Percentiles rank a stretch among this genome's conserved stretches.
These are phyloP conservation scores for Heliconius aoede DNA, from an alignment of 2,888 invertebrate species.

Conservation along the genomic window DNA sequence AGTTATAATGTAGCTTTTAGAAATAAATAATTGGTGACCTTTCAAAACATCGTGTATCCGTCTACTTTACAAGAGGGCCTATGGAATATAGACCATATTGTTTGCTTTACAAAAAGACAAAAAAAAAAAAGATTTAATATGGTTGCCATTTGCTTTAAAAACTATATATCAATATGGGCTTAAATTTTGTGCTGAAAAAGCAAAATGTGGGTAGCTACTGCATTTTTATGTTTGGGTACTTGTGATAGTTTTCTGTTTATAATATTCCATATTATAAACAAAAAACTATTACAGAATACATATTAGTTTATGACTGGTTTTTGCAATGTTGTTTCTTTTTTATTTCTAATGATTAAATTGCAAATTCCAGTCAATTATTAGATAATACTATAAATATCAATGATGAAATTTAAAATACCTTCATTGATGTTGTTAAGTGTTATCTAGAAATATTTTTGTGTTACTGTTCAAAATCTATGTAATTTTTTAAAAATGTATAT, in stretches of 20 bases:
- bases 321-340: conserved; percentile 18
- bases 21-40: background rate
- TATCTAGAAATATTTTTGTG: background rate
- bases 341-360: conserved; percentile 2
- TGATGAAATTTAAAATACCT: background rate
- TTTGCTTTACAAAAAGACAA: background rate
- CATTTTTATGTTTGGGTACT: conserved; percentile 8
- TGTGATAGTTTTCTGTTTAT: conserved; percentile 17
- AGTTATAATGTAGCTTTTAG: background rate
- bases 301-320: conserved; percentile 8
- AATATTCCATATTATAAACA: background rate
- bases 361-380: conserved; percentile 16
- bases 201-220: conserved; percentile 17
- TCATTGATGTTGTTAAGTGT: background rate
- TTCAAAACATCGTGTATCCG: conserved; percentile 33
- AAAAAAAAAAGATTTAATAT: conserved; percentile 8
- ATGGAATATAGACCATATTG: conserved; percentile 7
- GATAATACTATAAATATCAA: conserved; percentile 18
- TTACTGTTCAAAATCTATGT: conserved; percentile 34
- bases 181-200: conserved; percentile 33
- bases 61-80: conserved; percentile 24
- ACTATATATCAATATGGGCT: conserved; percentile 21
- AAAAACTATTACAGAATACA: conserved; percentile 20
- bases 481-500: background rate
- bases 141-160: conserved; percentile 19